These are phyloP conservation scores for Ailuropoda melanoleuca DNA, from an alignment of 2,113 vertebrate genomes.

Conservation along the genomic window DNA sequence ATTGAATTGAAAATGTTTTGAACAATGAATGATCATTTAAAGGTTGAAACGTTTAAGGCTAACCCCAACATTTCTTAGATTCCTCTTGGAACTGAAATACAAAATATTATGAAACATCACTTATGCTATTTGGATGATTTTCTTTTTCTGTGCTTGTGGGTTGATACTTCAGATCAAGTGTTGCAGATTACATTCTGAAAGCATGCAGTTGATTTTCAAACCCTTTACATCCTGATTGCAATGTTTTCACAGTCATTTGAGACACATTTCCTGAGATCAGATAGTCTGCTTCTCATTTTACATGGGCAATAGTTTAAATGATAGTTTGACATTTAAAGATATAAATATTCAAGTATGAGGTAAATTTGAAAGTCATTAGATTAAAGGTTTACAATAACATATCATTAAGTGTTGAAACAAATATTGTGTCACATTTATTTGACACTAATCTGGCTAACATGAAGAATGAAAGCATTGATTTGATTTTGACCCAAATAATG, in stretches of 20 bases:
- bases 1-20: background rate
- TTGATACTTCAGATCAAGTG: background rate
- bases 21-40: background rate
- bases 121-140: background rate
- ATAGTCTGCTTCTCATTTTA: background rate
- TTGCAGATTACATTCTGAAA: background rate
- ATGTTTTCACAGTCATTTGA: background rate
- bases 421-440: background rate
- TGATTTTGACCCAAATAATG: slow-evolving; percentile 4
- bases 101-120: background rate
- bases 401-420: background rate
- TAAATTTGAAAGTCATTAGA: slow-evolving; percentile 38
- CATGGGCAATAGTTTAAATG: background rate
- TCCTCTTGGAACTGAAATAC: background rate
- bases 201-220: slow-evolving; percentile 8
- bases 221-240: background rate
- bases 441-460: background rate
- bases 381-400: background rate
- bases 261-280: background rate
- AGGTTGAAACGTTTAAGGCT: background rate
- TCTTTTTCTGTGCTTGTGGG: background rate
- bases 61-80: background rate
- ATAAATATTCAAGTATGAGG: slow-evolving; percentile 34
- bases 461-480: slow-evolving; percentile 11
- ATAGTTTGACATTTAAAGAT: background rate